Conservation (phyloP, 2,113 vertebrate species). For the Ceyx margarethae region DNA sequence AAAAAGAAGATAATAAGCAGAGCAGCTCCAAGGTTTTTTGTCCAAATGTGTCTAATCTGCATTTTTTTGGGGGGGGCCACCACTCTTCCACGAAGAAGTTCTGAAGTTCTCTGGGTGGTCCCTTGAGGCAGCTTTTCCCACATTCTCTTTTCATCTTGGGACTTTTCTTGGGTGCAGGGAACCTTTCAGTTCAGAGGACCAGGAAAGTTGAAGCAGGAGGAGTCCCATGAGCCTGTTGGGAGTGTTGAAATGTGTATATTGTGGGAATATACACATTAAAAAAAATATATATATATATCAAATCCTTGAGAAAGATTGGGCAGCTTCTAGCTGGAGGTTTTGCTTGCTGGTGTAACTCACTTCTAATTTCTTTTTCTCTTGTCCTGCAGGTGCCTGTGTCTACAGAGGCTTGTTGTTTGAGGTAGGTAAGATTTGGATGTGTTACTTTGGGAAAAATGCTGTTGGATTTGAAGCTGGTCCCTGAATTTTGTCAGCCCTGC, state of each 20-base stretch:
- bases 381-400: constrained; percentile 84
- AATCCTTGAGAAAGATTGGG: too few relatives aligned
- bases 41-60: neutral
- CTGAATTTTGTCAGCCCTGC: neutral
- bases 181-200: too few relatives aligned
- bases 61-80: neutral
- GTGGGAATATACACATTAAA: too few relatives aligned
- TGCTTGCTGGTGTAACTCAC: neutral
- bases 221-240: too few relatives aligned
- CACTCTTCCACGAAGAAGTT: neutral
- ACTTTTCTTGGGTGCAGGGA: neutral
- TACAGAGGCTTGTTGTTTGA: constrained; percentile 78
- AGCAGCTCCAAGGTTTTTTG: neutral
- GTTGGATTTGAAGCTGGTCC: neutral
- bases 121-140: neutral
- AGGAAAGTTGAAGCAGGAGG: too few relatives aligned
- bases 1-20: neutral
- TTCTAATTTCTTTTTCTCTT: constrained; percentile 53
- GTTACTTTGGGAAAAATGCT: neutral
- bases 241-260: too few relatives aligned
- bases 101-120: neutral
- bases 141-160: neutral
- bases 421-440: constrained; percentile 78
- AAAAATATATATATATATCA: too few relatives aligned
- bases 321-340: too few relatives aligned